phyloP scores from a whole-genome alignment of 2,888 invertebrate genomes.

The Spilarctia lutea region DNA sequence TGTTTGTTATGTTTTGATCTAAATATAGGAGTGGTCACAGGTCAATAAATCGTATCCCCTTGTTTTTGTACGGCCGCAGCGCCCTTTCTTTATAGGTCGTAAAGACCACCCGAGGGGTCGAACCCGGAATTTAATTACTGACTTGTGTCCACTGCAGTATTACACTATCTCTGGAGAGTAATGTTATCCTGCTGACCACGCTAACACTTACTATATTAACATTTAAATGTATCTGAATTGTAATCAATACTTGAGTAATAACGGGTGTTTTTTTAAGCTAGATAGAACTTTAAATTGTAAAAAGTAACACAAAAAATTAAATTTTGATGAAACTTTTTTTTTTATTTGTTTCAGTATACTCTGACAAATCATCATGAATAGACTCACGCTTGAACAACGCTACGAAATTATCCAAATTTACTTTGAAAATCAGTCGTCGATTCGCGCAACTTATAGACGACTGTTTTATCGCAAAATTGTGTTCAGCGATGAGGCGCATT shows the following conservation, averaged over 20 bases:
- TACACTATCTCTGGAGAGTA: slow-evolving; percentile 51
- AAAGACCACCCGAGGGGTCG: slow-evolving; percentile 56
- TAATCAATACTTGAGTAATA: background rate
- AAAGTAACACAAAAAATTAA: no score
- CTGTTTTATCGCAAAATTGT: no score
- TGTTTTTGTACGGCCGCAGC: slow-evolving; percentile 61
- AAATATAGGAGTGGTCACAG: slow-evolving; percentile 20
- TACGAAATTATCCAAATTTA: no score
- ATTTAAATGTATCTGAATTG: background rate
- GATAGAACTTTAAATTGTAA: no score
- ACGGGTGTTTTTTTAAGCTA: no score
- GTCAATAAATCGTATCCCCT: slow-evolving; percentile 50
- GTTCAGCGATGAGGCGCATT: no score
- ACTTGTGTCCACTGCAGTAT: slow-evolving; percentile 61
- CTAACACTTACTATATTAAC: slow-evolving; percentile 8
- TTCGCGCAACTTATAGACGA: no score
- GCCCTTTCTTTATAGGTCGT: slow-evolving; percentile 54
- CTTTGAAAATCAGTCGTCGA: no score
- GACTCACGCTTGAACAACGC: no score
- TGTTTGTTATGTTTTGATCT: slow-evolving; percentile 21
- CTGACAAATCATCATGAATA: no score
- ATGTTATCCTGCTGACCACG: slow-evolving; percentile 36
- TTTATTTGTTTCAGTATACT: no score
- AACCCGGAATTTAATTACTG: slow-evolving; percentile 78
- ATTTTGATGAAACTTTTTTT: no score